Evolutionary conservation across 2,797 vertebrate genomes (phyloP).

Genomic region (Sylvilagus floridanus): DNA sequence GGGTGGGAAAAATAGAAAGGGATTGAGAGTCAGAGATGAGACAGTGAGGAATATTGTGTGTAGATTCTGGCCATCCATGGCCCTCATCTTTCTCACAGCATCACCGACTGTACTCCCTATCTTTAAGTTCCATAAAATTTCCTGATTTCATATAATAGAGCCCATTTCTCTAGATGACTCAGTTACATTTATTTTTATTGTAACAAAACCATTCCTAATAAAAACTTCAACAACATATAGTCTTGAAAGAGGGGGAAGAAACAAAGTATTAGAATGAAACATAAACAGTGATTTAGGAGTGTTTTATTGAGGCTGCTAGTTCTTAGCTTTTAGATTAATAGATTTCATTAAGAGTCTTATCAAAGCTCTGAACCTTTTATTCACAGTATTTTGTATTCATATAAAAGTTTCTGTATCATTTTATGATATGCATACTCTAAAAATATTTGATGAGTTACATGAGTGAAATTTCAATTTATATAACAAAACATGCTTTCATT

Average conservation of each 20-base stretch:
- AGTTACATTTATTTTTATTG: neutral
- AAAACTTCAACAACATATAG: neutral
- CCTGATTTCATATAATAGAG: neutral
- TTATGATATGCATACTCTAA: neutral
- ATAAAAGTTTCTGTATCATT: neutral
- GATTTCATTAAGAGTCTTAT: neutral
- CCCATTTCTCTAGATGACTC: neutral
- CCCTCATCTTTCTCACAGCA: neutral
- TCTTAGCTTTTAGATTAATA: neutral
- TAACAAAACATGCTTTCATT: neutral
- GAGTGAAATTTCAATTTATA: neutral
- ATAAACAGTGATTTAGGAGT: neutral
- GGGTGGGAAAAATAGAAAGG: neutral
- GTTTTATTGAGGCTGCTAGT: neutral
- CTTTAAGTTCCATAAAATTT: neutral
- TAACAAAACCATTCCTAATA: neutral
- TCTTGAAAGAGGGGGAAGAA: neutral
- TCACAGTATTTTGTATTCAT: neutral
- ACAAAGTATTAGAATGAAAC: neutral
- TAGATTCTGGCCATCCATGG: neutral
- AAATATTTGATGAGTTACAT: neutral
- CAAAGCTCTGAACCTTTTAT: neutral
- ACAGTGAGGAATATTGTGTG: rapidly evolving
- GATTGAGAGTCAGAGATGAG: neutral
- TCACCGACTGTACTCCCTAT: rapidly evolving